These are phyloP conservation scores for Cnemophilus loriae DNA, from an alignment of 2,113 vertebrate species.

Conservation along the genomic window DNA sequence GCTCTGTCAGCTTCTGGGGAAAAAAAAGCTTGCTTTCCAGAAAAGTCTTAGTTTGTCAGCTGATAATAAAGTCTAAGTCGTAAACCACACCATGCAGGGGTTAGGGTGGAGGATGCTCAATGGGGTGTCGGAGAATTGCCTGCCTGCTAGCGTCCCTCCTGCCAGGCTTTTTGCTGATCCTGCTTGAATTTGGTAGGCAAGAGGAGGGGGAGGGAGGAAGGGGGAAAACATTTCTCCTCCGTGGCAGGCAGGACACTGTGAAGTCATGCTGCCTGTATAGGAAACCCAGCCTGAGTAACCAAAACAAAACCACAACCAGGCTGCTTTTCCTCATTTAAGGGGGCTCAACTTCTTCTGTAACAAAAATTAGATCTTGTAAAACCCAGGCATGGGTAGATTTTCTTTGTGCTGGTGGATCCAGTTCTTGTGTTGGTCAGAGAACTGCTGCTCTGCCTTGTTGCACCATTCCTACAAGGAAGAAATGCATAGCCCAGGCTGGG, in stretches of 20 bases:
- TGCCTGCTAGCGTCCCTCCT: background rate
- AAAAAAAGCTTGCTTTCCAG: constrained; percentile 31
- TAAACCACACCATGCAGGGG: background rate
- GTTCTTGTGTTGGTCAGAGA: background rate
- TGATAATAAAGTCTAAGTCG: constrained; percentile 46
- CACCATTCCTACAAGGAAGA: background rate
- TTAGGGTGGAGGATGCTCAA: background rate
- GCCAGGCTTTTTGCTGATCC: background rate
- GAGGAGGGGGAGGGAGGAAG: background rate
- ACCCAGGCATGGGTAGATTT: background rate
- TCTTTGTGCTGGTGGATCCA: background rate
- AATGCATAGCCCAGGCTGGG: rapidly evolving
- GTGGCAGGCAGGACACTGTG: background rate
- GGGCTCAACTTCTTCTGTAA: background rate
- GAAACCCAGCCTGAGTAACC: background rate
- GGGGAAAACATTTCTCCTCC: rapidly evolving
- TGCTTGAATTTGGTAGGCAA: background rate
- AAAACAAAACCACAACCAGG: background rate
- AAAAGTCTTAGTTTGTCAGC: constrained; percentile 54
- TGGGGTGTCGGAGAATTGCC: background rate
- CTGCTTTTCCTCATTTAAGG: background rate
- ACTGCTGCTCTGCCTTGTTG: background rate
- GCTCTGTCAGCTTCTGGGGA: constrained; percentile 39
- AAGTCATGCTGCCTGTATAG: background rate
- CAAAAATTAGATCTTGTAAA: background rate